phyloP scores from a whole-genome alignment of 2,888 invertebrate species.

The Xestia xanthographa region DNA sequence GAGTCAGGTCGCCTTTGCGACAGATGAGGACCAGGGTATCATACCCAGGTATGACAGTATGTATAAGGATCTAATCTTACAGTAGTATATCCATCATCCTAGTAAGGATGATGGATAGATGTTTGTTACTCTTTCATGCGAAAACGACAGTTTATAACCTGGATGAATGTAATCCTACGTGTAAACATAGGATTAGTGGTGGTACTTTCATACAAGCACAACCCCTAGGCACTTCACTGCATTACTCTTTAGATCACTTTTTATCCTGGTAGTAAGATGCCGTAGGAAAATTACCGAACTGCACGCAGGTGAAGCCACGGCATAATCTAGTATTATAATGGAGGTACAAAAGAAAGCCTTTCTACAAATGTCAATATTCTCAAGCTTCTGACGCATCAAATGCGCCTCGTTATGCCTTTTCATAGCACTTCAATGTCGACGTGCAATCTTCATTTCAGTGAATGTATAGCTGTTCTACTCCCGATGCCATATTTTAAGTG shows the following conservation, averaged over 20 bases:
- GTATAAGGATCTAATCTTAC: not conserved
- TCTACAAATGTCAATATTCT: slow-evolving; percentile 2
- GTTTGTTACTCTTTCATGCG: not conserved
- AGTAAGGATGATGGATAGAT: no score
- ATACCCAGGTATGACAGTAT: not conserved
- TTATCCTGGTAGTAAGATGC: not conserved
- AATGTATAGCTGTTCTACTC: slow-evolving; percentile 27
- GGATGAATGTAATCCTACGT: not conserved
- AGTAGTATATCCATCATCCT: no score
- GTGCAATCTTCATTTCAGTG: slow-evolving; percentile 33
- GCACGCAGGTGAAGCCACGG: not conserved
- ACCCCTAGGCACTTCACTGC: no score
- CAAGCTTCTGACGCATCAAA: slow-evolving; percentile 4
- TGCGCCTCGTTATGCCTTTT: slow-evolving; percentile 51
- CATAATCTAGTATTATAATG: not conserved
- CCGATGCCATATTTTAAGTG: slow-evolving; percentile 34
- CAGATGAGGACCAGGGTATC: not conserved
- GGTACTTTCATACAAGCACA: no score
- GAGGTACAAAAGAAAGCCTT: slow-evolving; percentile 31
- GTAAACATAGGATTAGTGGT: not conserved
- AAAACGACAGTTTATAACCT: not conserved
- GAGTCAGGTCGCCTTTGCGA: not conserved
- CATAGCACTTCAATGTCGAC: slow-evolving; percentile 36
- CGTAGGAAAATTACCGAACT: not conserved
- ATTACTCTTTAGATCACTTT: not conserved